phyloP scores from a whole-genome alignment of 2,113 vertebrate genomes.

The Tyto alba region DNA sequence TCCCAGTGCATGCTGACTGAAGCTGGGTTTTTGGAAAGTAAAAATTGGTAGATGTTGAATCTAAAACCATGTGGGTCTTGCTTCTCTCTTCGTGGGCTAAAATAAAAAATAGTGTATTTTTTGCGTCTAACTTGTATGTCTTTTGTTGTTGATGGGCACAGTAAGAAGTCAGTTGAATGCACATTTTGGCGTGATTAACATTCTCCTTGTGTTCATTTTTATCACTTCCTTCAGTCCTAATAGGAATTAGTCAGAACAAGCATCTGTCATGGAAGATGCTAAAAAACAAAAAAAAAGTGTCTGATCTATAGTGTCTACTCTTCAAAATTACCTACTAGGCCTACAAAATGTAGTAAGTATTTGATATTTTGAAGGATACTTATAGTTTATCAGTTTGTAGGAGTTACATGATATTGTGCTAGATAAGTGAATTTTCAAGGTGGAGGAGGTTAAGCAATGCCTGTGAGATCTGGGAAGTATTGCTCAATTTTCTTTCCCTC shows the following conservation, averaged over 20 bases:
- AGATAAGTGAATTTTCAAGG: not conserved
- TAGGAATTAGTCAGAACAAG: not conserved
- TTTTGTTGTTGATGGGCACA: not conserved
- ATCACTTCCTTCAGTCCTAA: not conserved
- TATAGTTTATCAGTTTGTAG: not conserved
- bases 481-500: not conserved
- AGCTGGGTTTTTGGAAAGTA: not conserved
- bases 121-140: not conserved
- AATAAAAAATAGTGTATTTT: not conserved
- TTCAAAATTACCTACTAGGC: not conserved
- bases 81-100: not conserved
- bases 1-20: not conserved
- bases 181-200: not conserved
- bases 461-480: not conserved
- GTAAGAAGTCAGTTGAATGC: not conserved
- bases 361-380: not conserved
- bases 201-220: not conserved
- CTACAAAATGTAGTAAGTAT: not conserved
- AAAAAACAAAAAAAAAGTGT: not conserved
- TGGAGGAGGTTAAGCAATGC: not conserved
- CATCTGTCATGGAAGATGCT: not conserved
- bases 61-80: not conserved
- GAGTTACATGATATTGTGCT: not conserved
- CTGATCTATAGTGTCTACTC: not conserved
- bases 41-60: not conserved